Percentiles rank a stretch among this genome's conserved stretches.
Evolutionary conservation across 1,140 invertebrate species (phyloP).

Genomic region (Hyphantria cunea): DNA sequence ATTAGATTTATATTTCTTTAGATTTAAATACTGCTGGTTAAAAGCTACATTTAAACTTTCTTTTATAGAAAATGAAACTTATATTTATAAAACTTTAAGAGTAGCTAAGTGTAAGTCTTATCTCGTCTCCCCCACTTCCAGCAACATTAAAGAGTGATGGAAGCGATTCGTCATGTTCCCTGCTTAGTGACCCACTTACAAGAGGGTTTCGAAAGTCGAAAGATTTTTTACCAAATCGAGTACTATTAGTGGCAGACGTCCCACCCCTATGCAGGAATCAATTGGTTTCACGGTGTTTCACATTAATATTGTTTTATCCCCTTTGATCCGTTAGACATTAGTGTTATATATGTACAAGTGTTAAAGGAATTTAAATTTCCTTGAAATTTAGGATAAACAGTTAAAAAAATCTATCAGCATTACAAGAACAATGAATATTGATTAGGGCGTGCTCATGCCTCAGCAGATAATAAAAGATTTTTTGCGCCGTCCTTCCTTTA

Average conservation of each 20-base stretch:
- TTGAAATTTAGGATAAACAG: conserved; percentile 16
- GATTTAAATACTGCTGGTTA: conserved; percentile 8
- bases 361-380: background rate
- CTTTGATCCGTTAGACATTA: conserved; percentile 27
- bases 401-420: conserved; percentile 24
- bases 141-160: conserved; percentile 50
- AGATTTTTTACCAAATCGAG: conserved; percentile 38
- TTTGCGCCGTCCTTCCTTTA: conserved; percentile 41
- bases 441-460: conserved; percentile 35
- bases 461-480: conserved; percentile 43
- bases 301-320: conserved; percentile 45
- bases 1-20: conserved; percentile 29
- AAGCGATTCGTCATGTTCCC: conserved; percentile 60
- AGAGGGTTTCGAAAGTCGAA: conserved; percentile 31
- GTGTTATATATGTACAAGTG: conserved; percentile 6
- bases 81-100: conserved; percentile 36
- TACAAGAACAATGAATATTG: conserved; percentile 39
- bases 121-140: conserved; percentile 42
- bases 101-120: conserved; percentile 47
- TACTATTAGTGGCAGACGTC: conserved; percentile 32
- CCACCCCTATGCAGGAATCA: conserved; percentile 44
- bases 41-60: too few relatives aligned
- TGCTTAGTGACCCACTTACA: conserved; percentile 51
- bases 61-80: too few relatives aligned
- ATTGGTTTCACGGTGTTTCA: conserved; percentile 41